Percentiles rank a stretch among this genome's conserved stretches.
phyloP scores from a whole-genome alignment of 2,797 vertebrate genomes.

The Atherinosoma microstoma region DNA sequence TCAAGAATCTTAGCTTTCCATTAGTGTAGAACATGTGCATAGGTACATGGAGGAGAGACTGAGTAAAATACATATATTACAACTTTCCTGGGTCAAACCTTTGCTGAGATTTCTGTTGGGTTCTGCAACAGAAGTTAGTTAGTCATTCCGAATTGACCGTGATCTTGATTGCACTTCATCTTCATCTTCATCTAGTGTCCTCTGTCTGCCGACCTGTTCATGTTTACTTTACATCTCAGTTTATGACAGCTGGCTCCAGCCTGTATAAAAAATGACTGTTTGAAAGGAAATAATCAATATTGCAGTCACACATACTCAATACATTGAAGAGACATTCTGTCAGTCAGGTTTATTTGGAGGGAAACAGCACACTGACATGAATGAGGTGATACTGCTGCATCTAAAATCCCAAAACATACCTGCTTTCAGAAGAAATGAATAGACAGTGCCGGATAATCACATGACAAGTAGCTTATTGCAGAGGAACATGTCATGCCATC shows the following conservation, averaged over 20 bases:
- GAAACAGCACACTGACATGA: neutral
- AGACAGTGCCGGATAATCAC: neutral
- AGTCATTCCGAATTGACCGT: no score
- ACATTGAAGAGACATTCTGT: neutral
- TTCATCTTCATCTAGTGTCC: no score
- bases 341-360: neutral
- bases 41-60: no score
- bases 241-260: neutral
- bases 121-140: neutral
- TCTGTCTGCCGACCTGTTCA: neutral
- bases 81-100: no score
- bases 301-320: neutral
- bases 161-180: neutral
- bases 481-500: constrained; percentile 11
- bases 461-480: neutral
- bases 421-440: neutral
- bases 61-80: no score
- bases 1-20: no score
- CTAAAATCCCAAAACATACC: neutral
- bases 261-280: neutral
- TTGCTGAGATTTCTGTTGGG: neutral
- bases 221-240: neutral
- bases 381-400: neutral
- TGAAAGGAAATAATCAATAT: neutral
- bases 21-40: no score